Evolutionary conservation across 2,888 invertebrate genomes (phyloP), one percentile per base, ranked within the genome.

Genomic region (Aradus depressus): DNA sequence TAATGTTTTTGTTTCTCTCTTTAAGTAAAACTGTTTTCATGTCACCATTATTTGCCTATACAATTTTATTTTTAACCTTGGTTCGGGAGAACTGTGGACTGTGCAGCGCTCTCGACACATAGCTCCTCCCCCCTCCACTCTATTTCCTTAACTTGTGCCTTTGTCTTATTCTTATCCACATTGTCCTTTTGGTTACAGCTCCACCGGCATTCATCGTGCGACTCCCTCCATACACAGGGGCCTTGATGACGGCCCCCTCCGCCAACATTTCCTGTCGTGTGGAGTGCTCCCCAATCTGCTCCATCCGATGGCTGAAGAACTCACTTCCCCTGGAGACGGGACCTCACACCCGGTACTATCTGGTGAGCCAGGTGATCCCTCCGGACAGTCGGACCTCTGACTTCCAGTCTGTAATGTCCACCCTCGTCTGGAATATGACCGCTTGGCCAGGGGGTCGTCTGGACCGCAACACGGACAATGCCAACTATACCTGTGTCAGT

Each of bases 181-280:
- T n/a, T 14, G n/a, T 44, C 19, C 6, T 31, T 44, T 14, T 32
- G 59, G 57, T 59, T 58, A 49, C 72, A 85, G 92, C 89, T 41
- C 85, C 88, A 10, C 92, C 92, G 3, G 79, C 83, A 55, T 90
- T 92, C 70, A 89, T 91, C 61, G 81, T 83, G 62, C 81, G 84
- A 18, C 76, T 90, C 64, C 80, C 79, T 34, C 83, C 84, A 2
- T 89, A 89, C 70, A 82, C 82, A 52, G 90, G 90, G 4, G 70
- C 68, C 0, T 63, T 69, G 35, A 64, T 66, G 56, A 84, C 84
- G 50, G 80, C 85, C 10, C 69, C 73, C 47, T 71, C 75, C 60
- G 75, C 79, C 50, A 76, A 74, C 50, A 72, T 92, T 14, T 83
- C 84, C 1, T 92, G 91, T 66, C 80, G 87, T 56, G 86, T 92